Evolutionary conservation across 2,888 invertebrate genomes (phyloP).

Genomic region (Mythimna impura): DNA sequence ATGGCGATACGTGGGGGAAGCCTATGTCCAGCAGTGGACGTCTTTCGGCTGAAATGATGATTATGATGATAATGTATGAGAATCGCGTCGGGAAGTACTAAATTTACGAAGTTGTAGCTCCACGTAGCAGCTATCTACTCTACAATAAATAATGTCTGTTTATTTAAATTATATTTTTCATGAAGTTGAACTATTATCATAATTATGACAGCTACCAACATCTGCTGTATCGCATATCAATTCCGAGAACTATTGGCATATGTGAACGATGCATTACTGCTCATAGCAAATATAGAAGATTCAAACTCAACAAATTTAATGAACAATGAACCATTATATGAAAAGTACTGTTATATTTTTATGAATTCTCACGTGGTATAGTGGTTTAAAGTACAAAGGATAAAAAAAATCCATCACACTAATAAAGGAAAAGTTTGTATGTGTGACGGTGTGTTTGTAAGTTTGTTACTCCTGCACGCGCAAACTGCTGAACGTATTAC

Average conservation of each 20-base stretch:
- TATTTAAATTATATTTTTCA: slow-evolving; percentile 13
- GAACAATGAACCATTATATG: slow-evolving; percentile 41
- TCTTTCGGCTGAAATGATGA: too few relatives aligned
- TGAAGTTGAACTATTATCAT: slow-evolving; percentile 4
- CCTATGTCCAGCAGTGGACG: too few relatives aligned
- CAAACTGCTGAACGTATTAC: too few relatives aligned
- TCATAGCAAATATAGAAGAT: slow-evolving; percentile 30
- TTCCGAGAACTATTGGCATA: slow-evolving; percentile 46
- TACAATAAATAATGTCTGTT: slow-evolving; percentile 3
- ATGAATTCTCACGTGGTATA: slow-evolving; percentile 32
- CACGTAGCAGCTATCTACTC: neutral
- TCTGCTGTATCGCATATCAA: slow-evolving; percentile 35
- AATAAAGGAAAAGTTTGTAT: too few relatives aligned
- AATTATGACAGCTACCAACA: slow-evolving; percentile 23
- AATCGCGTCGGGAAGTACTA: too few relatives aligned
- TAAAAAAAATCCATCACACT: neutral
- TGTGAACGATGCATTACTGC: slow-evolving; percentile 17
- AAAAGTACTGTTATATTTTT: slow-evolving; percentile 28
- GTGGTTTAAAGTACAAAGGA: neutral
- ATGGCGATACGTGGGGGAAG: too few relatives aligned
- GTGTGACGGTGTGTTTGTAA: too few relatives aligned
- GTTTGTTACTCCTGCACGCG: too few relatives aligned
- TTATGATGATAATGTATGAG: too few relatives aligned
- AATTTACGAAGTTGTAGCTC: too few relatives aligned
- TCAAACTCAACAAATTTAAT: slow-evolving; percentile 18